phyloP scores from a whole-genome alignment of 2,797 vertebrate species.

The Nannoperca australis region DNA sequence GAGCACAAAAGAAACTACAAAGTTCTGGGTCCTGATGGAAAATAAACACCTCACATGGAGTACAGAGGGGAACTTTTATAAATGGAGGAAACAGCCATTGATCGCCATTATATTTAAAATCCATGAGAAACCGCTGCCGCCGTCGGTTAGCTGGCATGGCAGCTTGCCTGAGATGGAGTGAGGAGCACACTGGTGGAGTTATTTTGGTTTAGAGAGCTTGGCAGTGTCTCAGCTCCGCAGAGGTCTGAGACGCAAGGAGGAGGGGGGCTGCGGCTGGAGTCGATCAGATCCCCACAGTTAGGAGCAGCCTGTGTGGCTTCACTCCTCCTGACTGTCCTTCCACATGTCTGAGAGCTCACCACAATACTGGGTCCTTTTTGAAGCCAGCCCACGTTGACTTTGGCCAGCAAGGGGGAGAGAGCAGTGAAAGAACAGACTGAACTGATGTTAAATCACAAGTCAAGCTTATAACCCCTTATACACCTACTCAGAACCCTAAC shows the following conservation, averaged over 20 bases:
- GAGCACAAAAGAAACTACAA: conserved; percentile 12
- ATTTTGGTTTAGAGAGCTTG: conserved; percentile 61
- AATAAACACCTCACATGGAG: conserved; percentile 55
- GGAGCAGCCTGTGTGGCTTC: conserved; percentile 49
- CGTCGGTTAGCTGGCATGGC: conserved; percentile 48
- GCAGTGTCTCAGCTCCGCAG: conserved; percentile 40
- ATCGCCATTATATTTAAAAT: conserved; percentile 51
- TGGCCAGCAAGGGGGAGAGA: conserved; percentile 34
- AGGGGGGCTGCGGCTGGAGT: conserved; percentile 30
- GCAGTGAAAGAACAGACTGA: conserved; percentile 37
- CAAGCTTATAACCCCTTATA: conserved; percentile 17
- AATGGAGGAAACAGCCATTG: conserved; percentile 58
- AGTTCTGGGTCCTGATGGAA: conserved; percentile 33
- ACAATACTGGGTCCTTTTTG: conserved; percentile 35
- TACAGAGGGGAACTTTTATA: conserved; percentile 35
- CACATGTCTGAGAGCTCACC: conserved; percentile 44
- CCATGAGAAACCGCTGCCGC: conserved; percentile 41
- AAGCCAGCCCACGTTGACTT: conserved; percentile 49
- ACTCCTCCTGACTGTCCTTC: conserved; percentile 54
- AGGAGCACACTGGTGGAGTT: conserved; percentile 59
- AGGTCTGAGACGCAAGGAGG: conserved; percentile 40
- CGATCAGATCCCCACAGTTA: conserved; percentile 45
- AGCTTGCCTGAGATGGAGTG: conserved; percentile 23
- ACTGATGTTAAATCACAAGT: conserved; percentile 50
- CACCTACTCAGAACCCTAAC: conserved; percentile 13